These are phyloP conservation scores for Prietella phreatophila DNA, from an alignment of 2,113 vertebrate species.

Conservation along the genomic window DNA sequence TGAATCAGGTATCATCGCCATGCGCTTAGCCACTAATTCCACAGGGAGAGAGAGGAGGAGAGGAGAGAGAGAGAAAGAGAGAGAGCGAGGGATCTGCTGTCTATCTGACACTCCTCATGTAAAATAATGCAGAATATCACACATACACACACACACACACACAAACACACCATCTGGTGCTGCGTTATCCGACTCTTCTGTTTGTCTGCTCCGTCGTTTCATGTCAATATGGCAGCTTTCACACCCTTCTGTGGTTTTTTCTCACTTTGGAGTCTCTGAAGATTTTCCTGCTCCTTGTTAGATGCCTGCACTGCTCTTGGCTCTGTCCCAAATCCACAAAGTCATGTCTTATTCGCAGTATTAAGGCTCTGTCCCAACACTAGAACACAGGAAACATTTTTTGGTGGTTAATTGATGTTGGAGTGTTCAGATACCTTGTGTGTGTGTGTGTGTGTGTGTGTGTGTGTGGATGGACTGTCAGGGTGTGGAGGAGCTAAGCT, in stretches of 20 bases:
- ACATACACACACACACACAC: constrained; percentile 31
- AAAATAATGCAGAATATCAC: constrained; percentile 22
- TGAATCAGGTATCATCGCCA: constrained; percentile 75
- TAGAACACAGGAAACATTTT: background rate
- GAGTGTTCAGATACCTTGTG: background rate
- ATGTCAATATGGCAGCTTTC: constrained; percentile 70
- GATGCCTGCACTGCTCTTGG: constrained; percentile 55
- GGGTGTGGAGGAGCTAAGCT: constrained; percentile 50
- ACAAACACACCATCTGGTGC: constrained; percentile 65
- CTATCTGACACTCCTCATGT: constrained; percentile 33
- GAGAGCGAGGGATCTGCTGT: constrained; percentile 50
- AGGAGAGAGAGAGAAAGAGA: constrained; percentile 52
- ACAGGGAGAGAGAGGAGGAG: constrained; percentile 61
- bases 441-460: constrained; percentile 37
- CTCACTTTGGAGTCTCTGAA: constrained; percentile 36
- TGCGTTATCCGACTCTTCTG: constrained; percentile 67
- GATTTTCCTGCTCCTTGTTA: constrained; percentile 51
- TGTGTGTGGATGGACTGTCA: constrained; percentile 35
- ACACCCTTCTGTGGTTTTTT: constrained; percentile 59
- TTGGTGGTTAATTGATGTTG: background rate
- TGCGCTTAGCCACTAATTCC: constrained; percentile 64
- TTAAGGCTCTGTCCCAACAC: background rate
- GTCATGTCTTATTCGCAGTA: background rate
- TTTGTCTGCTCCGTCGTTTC: constrained; percentile 64
- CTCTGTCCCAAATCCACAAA: constrained; percentile 26